These are phyloP conservation scores for Equus quagga DNA, from an alignment of 2,113 vertebrate species.

Conservation along the genomic window DNA sequence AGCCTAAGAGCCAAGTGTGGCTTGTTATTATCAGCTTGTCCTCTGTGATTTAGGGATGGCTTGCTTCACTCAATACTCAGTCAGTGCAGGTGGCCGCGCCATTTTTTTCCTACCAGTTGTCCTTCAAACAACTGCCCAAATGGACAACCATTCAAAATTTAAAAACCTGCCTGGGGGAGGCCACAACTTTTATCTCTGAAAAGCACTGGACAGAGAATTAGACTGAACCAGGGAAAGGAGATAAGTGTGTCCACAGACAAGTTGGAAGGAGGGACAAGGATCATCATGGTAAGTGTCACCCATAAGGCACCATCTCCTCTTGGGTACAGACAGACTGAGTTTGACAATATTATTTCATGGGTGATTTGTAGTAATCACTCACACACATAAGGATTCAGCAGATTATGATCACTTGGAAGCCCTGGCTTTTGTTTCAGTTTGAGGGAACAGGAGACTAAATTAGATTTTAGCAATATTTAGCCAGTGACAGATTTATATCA, in stretches of 20 bases:
- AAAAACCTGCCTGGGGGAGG: background rate
- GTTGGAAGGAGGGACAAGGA: background rate
- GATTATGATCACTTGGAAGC: background rate
- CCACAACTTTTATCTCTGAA: background rate
- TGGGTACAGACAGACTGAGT: background rate
- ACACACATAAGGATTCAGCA: background rate
- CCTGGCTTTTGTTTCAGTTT: background rate
- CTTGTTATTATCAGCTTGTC: background rate
- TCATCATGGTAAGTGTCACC: background rate
- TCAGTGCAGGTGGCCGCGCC: background rate
- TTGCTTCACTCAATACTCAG: no score
- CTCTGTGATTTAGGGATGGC: background rate
- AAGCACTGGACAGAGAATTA: background rate
- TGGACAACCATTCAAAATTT: background rate
- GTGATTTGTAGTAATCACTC: background rate
- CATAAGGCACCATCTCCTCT: background rate
- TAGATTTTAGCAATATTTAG: slow-evolving; percentile 23
- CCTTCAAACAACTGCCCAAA: background rate
- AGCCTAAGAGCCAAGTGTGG: background rate
- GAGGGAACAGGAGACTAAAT: background rate
- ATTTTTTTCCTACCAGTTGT: background rate
- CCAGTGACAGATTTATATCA: background rate
- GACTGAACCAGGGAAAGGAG: background rate
- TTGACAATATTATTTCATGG: background rate
- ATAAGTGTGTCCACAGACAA: background rate